Conservation (phyloP, 1,140 invertebrate genomes). For the Euura lappo region DNA sequence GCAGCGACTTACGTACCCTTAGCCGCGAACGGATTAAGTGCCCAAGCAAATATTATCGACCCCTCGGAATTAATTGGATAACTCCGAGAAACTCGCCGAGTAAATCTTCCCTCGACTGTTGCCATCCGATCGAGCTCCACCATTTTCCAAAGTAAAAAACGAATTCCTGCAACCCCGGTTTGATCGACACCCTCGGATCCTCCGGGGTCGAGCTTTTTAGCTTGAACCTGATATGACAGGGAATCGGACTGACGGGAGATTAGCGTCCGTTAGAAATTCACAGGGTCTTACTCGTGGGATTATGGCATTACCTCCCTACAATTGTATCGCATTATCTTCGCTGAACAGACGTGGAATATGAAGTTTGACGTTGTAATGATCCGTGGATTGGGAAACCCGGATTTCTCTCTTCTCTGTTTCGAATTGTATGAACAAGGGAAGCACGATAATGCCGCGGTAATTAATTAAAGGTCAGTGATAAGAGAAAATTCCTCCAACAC, state of each 20-base stretch:
- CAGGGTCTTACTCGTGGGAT: neutral
- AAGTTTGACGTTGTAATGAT: no score
- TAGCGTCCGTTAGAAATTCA: constrained; percentile 1
- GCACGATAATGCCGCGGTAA: neutral
- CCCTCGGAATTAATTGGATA: constrained; percentile 49
- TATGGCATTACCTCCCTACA: neutral
- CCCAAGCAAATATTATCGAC: constrained; percentile 50
- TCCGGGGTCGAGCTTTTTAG: no score
- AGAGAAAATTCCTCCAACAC: neutral
- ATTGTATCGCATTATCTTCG: neutral
- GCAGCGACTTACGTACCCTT: no score
- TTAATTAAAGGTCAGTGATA: neutral
- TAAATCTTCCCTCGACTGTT: constrained; percentile 26
- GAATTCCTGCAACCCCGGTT: neutral
- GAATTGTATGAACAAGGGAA: no score
- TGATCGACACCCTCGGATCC: neutral
- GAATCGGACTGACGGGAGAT: neutral
- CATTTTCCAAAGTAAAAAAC: no score
- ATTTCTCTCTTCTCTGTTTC: no score
- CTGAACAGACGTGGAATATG: neutral
- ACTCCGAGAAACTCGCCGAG: constrained; percentile 47
- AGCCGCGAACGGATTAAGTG: constrained; percentile 33
- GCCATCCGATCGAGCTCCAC: no score
- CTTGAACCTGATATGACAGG: no score
- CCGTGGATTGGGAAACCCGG: no score